Percentiles rank a stretch among this genome's conserved stretches.
Evolutionary conservation across 2,888 invertebrate species (phyloP).

Genomic region (Machimus rusticus): DNA sequence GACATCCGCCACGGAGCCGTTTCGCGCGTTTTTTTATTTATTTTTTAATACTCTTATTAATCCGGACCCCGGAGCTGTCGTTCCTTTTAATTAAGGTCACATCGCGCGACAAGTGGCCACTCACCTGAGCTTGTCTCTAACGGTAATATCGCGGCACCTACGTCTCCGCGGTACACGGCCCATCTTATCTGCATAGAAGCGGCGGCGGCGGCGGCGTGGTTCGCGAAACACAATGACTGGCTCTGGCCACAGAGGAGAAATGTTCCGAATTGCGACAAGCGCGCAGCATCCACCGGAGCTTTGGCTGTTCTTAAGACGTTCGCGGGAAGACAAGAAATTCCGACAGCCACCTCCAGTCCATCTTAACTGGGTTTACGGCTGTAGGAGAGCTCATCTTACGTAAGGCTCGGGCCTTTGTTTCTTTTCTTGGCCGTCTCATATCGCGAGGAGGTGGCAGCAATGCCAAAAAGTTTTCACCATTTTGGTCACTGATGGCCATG

Average conservation of each 20-base stretch:
- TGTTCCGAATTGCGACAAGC: not conserved
- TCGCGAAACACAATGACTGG: constrained; percentile 10
- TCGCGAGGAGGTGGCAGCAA: constrained; percentile 10
- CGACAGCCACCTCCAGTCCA: not conserved
- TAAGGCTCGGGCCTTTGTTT: not conserved
- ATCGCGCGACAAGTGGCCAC: constrained; percentile 15
- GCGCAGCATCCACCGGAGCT: not conserved
- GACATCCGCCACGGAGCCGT: constrained; percentile 2
- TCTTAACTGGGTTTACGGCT: not conserved
- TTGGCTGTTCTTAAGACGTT: not conserved
- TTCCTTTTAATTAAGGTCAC: constrained; percentile 24
- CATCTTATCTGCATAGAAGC: constrained; percentile 20
- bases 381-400: constrained; percentile 1
- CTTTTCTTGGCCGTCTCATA: not conserved
- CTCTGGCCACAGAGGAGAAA: not conserved
- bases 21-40: not conserved
- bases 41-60: not conserved
- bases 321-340: not conserved
- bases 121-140: constrained; percentile 27
- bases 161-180: not conserved
- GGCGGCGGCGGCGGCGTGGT: not conserved
- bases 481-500: constrained; percentile 8
- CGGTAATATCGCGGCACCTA: constrained; percentile 6
- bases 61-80: not conserved
- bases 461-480: not conserved